phyloP scores from a whole-genome alignment of 2,888 invertebrate genomes.

The Esperia sulphurella region DNA sequence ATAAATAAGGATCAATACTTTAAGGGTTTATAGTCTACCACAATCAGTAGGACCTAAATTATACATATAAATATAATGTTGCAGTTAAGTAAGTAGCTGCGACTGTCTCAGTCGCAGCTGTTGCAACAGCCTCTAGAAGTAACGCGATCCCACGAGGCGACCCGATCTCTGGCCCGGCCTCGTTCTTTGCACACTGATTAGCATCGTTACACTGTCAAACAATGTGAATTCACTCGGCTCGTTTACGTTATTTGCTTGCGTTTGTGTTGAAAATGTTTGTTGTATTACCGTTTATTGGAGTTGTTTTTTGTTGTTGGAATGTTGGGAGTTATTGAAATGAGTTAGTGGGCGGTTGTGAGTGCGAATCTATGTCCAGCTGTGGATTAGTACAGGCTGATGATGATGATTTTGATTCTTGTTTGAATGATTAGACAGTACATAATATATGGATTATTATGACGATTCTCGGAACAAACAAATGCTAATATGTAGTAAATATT shows the following conservation, averaged over 20 bases:
- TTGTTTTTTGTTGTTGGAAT: no score
- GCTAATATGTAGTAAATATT: background rate
- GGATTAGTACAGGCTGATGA: no score
- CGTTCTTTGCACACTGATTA: conserved; percentile 7
- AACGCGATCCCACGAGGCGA: conserved; percentile 12
- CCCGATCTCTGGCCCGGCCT: conserved; percentile 11
- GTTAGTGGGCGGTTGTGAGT: no score
- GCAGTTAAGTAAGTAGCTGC: conserved; percentile 4
- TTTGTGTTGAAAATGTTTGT: background rate
- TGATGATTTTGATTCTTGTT: no score
- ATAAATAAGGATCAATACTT: no score
- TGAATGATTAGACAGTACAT: background rate
- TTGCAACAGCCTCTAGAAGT: conserved; percentile 9
- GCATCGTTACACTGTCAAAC: conserved; percentile 11
- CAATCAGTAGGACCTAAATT: no score
- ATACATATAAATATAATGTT: background rate
- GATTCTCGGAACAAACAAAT: no score
- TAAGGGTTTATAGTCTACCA: no score
- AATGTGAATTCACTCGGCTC: background rate
- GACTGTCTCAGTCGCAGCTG: background rate
- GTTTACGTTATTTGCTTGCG: background rate
- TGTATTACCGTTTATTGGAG: background rate
- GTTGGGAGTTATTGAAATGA: no score
- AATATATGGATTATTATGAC: background rate
- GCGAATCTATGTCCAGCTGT: no score